Conservation (phyloP, 2,888 invertebrate species). For the Spilosoma lubricipeda region DNA sequence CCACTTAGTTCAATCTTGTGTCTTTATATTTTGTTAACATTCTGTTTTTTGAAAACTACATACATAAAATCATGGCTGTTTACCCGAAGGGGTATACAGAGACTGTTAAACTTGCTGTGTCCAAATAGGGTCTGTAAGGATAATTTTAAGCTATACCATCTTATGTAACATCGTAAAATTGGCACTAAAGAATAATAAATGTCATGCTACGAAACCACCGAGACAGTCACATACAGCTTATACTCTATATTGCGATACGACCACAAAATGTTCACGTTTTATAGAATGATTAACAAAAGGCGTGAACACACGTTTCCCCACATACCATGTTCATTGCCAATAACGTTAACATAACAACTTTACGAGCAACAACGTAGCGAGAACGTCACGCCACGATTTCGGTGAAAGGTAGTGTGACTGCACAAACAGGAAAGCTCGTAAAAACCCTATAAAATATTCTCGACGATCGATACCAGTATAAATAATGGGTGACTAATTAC, state of each 20-base stretch:
- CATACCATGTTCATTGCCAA: slow-evolving; percentile 45
- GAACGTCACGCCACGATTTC: slow-evolving; percentile 18
- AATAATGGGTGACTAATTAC: slow-evolving; percentile 61
- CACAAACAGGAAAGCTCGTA: slow-evolving; percentile 23
- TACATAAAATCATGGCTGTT: no score
- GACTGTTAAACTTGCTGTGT: no score
- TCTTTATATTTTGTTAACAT: no score
- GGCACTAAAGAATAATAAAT: no score
- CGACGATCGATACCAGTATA: slow-evolving; percentile 55
- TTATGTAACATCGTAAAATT: no score
- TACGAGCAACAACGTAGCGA: slow-evolving; percentile 35
- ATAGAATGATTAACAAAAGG: slow-evolving; percentile 24
- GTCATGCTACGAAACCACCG: no score
- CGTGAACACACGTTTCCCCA: slow-evolving; percentile 30
- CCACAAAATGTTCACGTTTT: background rate
- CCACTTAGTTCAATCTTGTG: no score
- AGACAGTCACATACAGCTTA: background rate
- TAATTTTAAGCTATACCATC: no score
- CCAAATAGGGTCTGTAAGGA: no score
- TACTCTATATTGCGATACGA: background rate
- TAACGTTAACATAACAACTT: slow-evolving; percentile 46
- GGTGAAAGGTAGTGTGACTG: slow-evolving; percentile 4
- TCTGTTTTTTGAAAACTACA: background rate
- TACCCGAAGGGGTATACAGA: no score
- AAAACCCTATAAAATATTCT: slow-evolving; percentile 49